These are phyloP conservation scores for Hippocampus comes DNA, from an alignment of 2,113 vertebrate genomes.

Conservation along the genomic window DNA sequence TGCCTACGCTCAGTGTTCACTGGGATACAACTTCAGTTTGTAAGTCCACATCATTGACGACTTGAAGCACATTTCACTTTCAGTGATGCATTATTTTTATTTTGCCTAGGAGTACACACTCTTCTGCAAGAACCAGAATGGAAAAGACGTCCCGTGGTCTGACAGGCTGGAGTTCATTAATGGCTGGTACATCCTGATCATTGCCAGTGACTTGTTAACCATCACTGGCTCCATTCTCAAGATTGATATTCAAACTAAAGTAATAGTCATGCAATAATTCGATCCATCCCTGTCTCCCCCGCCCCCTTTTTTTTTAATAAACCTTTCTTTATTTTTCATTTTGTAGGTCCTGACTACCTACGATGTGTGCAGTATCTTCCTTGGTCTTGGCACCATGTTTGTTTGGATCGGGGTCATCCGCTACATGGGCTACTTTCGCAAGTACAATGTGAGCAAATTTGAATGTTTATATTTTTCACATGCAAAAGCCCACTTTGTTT, in stretches of 20 bases:
- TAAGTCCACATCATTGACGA: constrained; percentile 57
- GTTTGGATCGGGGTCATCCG: constrained; percentile 94
- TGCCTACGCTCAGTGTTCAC: constrained; percentile 83
- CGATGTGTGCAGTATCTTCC: constrained; percentile 90
- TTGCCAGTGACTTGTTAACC: constrained; percentile 83
- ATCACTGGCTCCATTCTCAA: constrained; percentile 89
- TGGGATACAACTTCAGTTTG: constrained; percentile 83
- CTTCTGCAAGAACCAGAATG: constrained; percentile 72
- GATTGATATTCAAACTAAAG: constrained; percentile 94
- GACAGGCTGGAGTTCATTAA: constrained; percentile 90
- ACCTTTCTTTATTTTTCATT: background rate
- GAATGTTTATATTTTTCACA: background rate
- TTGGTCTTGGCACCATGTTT: constrained; percentile 90
- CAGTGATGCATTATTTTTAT: background rate
- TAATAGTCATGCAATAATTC: constrained; percentile 10
- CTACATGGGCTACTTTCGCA: constrained; percentile 91
- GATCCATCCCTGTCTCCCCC: background rate
- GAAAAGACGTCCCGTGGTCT: constrained; percentile 76
- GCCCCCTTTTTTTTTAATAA: background rate
- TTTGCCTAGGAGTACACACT: constrained; percentile 79
- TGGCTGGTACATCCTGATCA: constrained; percentile 93
- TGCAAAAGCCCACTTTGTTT: too few species aligned
- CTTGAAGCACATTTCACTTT: background rate
- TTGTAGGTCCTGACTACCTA: constrained; percentile 85
- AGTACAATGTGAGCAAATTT: constrained; percentile 87